Conservation (phyloP, 2,113 vertebrate species). For the Notiomystis cincta region DNA sequence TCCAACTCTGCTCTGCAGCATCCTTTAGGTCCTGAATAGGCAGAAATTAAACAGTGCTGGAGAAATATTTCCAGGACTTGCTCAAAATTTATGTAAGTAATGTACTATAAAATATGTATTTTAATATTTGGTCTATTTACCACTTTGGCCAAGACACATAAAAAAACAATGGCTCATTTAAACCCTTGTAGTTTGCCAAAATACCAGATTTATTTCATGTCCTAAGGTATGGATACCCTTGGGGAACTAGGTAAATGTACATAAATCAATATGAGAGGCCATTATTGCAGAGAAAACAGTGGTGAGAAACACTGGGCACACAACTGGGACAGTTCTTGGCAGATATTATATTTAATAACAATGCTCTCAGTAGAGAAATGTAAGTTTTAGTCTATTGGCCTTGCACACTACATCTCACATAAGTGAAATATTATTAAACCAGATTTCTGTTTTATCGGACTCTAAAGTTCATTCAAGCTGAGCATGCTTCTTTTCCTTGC, state of each 20-base stretch:
- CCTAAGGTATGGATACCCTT: not conserved
- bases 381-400: not conserved
- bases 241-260: not conserved
- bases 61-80: not conserved
- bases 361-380: not conserved
- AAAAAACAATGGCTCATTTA: not conserved
- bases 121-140: not conserved
- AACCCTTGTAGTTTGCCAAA: not conserved
- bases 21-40: not conserved
- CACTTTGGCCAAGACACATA: not conserved
- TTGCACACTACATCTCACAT: not conserved
- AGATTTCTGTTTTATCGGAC: not conserved
- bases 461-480: not conserved
- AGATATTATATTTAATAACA: conserved; percentile 24
- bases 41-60: not conserved
- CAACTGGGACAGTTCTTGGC: not conserved
- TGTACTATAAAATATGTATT: not conserved
- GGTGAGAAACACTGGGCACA: not conserved
- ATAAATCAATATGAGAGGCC: not conserved
- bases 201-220: not conserved
- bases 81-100: not conserved
- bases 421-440: not conserved
- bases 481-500: not conserved
- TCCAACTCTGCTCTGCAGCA: not conserved
- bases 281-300: not conserved